Evolutionary conservation across 64 coral and sea anemone genomes (phyloP), one percentile per base, ranked within the genome.

Genomic region (Pachyseris speciosa): DNA sequence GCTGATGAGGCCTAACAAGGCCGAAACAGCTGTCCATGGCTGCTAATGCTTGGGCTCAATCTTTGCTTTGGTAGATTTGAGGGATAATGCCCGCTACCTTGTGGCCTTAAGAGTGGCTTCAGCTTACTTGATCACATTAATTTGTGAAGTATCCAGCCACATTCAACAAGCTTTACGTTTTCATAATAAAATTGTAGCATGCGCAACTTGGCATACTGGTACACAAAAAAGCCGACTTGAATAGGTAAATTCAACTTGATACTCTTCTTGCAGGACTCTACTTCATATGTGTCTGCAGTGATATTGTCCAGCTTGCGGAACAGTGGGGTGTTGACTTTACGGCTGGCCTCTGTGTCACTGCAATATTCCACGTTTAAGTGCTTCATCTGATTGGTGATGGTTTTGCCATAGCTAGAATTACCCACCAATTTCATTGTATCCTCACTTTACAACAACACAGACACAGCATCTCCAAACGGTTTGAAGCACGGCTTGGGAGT

Each of bases 121-220:
- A n/a, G n/a, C n/a, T n/a, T n/a, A n/a, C n/a, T n/a, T n/a, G n/a
- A n/a, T n/a, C n/a, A n/a, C n/a, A n/a, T n/a, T n/a, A n/a, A n/a
- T n/a, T n/a, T n/a, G n/a, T n/a, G n/a, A n/a, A n/a, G n/a, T n/a
- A n/a, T n/a, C n/a, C n/a, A n/a, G n/a, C n/a, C n/a, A n/a, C n/a
- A n/a, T n/a, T n/a, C n/a, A n/a, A n/a, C n/a, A n/a, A n/a, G n/a
- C n/a, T n/a, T n/a, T n/a, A n/a, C n/a, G n/a, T n/a, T n/a, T n/a
- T n/a, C n/a, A n/a, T n/a, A 61, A 33, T 91, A 91, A 84, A 91
- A 91, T 48, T 84, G n/a, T 0, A 91, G 24, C 88, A 80, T 90
- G 3, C 88, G 16, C 41, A 80, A 26, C 41, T 90, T 90, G 7
- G 74, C 88, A 31, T 90, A 70, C 20, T 80, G 88, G n/a, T 64